Base-by-base conservation (phyloP, 2,113 vertebrate species). In the Mormoops blainvillei region DNA sequence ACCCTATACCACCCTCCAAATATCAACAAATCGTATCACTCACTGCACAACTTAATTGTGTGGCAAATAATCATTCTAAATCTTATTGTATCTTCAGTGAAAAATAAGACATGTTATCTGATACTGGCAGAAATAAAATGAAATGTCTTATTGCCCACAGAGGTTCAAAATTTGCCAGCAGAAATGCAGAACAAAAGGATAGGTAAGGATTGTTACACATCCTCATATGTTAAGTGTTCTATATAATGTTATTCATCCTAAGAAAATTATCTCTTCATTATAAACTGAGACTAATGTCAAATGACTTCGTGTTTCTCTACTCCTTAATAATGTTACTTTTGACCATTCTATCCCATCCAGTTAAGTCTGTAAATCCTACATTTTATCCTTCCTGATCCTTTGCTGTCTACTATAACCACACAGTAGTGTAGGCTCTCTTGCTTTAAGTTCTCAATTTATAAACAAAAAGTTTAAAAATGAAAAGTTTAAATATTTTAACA, bases 21-120 rank as follows among this genome's bases (percentile, higher is more conserved):
- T 86, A 92, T 36, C 94, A 96, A 95, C 88, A 92, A 96, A 97
- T 68, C 82, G 20, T 31, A 92, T 73, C 50, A 87, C n/a, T 87
- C 54, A 63, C 78, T 71, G 74, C 0, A 61, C 1, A 94, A 36
- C 58, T 52, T 52, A 90, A 87, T 13, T 73, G 36, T 12, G 4
- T 38, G 19, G 36, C 24, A 58, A 67, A 58, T 38, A 87, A 50
- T 80, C 70, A 89, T 68, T 63, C 22, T 93, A 84, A 74, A 95
- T 67, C 89, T 82, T 89, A 91, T 52, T 68, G 28, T 56, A 74
- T 50, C 52, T 61, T 50, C 26, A 94, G 63, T 76, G 76, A 88
- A 90, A 85, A n/a, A 70, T 22, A 68, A 48, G 56, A 78, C 13
- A n/a, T 0, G 81, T 5, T 43, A 50, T 92, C 54, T 90, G 84